phyloP scores from a whole-genome alignment of 1,140 invertebrate genomes.

The Bombus affinis region DNA sequence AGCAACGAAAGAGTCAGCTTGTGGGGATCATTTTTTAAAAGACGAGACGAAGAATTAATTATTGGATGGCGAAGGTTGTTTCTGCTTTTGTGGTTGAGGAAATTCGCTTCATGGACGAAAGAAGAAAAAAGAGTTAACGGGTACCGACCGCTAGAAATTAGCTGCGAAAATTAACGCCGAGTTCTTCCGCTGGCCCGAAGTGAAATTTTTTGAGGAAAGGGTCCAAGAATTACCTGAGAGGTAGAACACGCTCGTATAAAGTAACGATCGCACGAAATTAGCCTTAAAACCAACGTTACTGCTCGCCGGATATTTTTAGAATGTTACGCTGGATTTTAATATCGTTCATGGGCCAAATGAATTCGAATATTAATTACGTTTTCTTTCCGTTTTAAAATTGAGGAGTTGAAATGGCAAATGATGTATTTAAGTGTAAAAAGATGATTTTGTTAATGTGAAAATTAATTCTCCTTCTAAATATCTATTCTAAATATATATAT shows the following conservation, averaged over 20 bases:
- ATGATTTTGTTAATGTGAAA: background rate
- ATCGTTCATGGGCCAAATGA: too few species aligned
- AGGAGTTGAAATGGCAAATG: background rate
- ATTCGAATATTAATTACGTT: background rate
- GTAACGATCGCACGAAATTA: conserved; percentile 6
- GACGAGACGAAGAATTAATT: background rate
- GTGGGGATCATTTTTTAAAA: background rate
- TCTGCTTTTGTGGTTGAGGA: background rate
- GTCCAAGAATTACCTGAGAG: conserved; percentile 5
- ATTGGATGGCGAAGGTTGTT: background rate
- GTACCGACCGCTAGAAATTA: conserved; percentile 20
- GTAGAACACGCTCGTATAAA: background rate
- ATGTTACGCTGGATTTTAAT: background rate
- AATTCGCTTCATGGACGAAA: background rate
- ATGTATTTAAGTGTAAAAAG: background rate
- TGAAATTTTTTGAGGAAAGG: conserved; percentile 5
- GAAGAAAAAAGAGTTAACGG: background rate
- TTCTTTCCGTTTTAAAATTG: background rate
- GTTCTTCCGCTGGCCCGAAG: background rate
- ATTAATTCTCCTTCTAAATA: too few species aligned
- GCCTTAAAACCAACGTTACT: conserved; percentile 1
- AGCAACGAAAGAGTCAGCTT: background rate
- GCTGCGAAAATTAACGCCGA: background rate
- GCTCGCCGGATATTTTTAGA: background rate
- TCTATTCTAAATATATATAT: too few species aligned